phyloP scores from a whole-genome alignment of 2,113 vertebrate species.

The rat (Rattus norvegicus) region GRCr8 NC_086033.1:59309001-59309500 shows the following conservation, averaged over 20 bases:
- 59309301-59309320: background rate
- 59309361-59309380: background rate
- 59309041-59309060: too few species aligned
- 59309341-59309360: background rate
- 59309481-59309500: background rate
- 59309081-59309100: background rate
- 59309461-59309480: background rate
- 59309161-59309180: background rate
- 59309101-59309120: background rate
- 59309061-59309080: background rate
- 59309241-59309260: background rate
- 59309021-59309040: background rate
- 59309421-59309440: background rate
- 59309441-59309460: background rate
- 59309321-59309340: background rate
- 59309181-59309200: background rate
- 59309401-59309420: too few species aligned
- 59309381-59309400: background rate
- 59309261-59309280: background rate
- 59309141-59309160: background rate
- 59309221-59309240: too few species aligned
- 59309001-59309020: background rate
- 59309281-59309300: background rate
- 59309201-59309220: background rate
- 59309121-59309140: background rate